Conservation (phyloP, 2,113 vertebrate genomes). For the Chlorocebus sabaeus region DNA sequence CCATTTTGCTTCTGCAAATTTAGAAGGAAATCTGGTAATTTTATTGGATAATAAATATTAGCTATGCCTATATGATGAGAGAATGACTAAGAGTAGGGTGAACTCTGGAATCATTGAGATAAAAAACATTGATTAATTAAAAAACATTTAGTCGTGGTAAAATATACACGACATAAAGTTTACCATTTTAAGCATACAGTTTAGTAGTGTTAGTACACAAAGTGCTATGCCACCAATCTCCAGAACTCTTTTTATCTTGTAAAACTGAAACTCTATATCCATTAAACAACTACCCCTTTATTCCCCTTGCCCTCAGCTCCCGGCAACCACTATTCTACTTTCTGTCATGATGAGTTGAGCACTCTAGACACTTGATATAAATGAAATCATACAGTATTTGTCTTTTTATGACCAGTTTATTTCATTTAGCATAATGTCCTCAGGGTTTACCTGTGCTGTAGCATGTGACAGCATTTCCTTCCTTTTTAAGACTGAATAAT, state of each 20-base stretch:
- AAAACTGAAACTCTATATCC: not conserved
- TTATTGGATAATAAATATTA: not conserved
- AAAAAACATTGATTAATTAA: not conserved
- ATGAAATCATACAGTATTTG: not conserved
- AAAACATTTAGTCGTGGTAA: not conserved
- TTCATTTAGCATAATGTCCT: not conserved
- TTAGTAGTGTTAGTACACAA: not conserved
- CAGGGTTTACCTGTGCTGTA: not conserved
- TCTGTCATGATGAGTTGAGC: not conserved
- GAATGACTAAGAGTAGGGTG: not conserved
- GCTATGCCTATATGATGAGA: not conserved
- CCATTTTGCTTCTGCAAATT: constrained; percentile 36
- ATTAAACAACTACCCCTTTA: not conserved
- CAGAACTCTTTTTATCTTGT: not conserved
- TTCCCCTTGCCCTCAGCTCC: too few species aligned
- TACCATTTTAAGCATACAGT: not conserved
- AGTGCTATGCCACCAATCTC: not conserved
- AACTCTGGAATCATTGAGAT: not conserved
- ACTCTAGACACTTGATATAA: not conserved
- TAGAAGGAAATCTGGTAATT: not conserved
- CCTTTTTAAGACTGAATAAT: not conserved
- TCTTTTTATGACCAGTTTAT: not conserved
- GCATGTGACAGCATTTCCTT: not conserved
- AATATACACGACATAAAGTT: not conserved
- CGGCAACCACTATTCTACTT: not conserved